These are phyloP conservation scores for Scomberomorus guttatus DNA, from an alignment of 2,797 vertebrate species.

Conservation along the genomic window DNA sequence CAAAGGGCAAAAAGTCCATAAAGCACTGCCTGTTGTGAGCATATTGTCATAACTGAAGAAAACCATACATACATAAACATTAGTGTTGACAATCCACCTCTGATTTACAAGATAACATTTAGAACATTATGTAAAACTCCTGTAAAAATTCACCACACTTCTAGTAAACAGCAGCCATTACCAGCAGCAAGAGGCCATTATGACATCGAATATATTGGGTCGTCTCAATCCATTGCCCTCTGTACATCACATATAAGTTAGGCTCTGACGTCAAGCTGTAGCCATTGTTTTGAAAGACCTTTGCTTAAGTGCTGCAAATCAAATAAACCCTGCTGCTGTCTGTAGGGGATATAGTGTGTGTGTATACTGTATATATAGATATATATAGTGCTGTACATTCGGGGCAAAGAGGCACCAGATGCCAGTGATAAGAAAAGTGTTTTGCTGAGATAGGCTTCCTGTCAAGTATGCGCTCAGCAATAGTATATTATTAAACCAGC, in stretches of 20 bases:
- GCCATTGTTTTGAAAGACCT: conserved; percentile 44
- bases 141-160: background rate
- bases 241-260: conserved; percentile 8
- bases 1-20: background rate
- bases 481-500: background rate
- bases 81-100: background rate
- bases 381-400: background rate
- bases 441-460: conserved; percentile 41
- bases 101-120: conserved; percentile 26
- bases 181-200: conserved; percentile 2
- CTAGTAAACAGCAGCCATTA: conserved; percentile 23
- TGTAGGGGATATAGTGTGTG: conserved; percentile 5
- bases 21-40: no score
- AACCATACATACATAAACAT: background rate
- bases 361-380: background rate
- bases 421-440: conserved; percentile 26
- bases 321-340: conserved; percentile 31
- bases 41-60: background rate
- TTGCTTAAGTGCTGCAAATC: conserved; percentile 46
- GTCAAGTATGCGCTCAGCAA: conserved; percentile 16
- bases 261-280: conserved; percentile 44
- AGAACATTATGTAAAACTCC: background rate
- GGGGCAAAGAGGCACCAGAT: background rate
- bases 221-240: conserved; percentile 2
- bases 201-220: conserved; percentile 25